Conservation (phyloP, 2,113 vertebrate species). For the Alouatta palliata region DNA sequence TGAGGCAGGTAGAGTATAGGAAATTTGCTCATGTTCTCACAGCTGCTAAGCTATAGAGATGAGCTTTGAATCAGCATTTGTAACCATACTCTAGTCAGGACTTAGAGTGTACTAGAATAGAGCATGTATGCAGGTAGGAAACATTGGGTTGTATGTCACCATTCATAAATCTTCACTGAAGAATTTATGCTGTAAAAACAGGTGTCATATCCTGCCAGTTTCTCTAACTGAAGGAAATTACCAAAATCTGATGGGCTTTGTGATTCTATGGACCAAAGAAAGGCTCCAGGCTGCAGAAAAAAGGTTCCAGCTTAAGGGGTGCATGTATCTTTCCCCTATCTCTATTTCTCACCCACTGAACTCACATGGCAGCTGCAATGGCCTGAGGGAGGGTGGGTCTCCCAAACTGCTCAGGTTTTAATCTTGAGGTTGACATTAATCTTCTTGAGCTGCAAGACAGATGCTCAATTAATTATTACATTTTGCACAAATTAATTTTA, state of each 20-base stretch:
- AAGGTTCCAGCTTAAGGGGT: not conserved
- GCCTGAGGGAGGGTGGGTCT: not conserved
- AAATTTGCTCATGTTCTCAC: conserved; percentile 8
- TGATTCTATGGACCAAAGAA: not conserved
- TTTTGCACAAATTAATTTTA: not conserved
- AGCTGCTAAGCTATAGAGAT: not conserved
- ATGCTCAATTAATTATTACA: not conserved
- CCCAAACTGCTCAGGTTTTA: not conserved
- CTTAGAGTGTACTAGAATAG: not conserved
- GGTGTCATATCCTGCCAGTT: not conserved
- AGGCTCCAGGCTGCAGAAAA: not conserved
- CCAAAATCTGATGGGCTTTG: not conserved
- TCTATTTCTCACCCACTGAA: not conserved
- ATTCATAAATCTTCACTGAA: not conserved
- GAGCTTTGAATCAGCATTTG: not conserved
- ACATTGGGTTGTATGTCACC: not conserved
- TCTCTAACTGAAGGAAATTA: conserved; percentile 4
- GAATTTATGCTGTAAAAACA: not conserved
- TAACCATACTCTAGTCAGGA: not conserved
- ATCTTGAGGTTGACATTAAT: not conserved
- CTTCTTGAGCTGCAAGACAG: not conserved
- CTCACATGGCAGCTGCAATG: not conserved
- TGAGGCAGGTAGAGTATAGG: not conserved
- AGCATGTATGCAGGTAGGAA: not conserved
- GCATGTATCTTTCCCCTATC: not conserved